These are phyloP conservation scores for Saccostrea echinata DNA, from an alignment of 1,140 invertebrate species.

Conservation along the genomic window DNA sequence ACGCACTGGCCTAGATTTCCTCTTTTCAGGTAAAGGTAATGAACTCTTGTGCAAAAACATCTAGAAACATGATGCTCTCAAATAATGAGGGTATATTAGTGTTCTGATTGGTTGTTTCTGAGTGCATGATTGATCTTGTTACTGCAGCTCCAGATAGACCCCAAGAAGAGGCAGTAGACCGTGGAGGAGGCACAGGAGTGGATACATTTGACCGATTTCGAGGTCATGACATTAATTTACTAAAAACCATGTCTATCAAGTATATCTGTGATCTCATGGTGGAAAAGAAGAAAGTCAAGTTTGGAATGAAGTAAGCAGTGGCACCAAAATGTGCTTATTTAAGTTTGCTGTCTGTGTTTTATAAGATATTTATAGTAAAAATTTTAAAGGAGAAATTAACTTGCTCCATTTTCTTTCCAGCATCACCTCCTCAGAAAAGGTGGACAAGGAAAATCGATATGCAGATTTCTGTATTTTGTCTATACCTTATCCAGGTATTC, in stretches of 20 bases:
- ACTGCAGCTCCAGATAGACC: conserved; percentile 48
- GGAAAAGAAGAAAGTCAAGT: conserved; percentile 93
- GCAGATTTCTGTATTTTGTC: conserved; percentile 88
- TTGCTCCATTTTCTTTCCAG: conserved; percentile 63
- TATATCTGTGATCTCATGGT: conserved; percentile 93
- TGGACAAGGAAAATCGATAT: conserved; percentile 90
- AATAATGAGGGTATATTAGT: no score
- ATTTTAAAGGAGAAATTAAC: not conserved
- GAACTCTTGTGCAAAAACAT: not conserved
- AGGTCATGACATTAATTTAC: conserved; percentile 87
- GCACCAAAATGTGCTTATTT: not conserved
- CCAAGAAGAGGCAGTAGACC: conserved; percentile 37
- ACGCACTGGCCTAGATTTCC: conserved; percentile 83
- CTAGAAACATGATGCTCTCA: not conserved
- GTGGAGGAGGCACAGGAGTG: conserved; percentile 54
- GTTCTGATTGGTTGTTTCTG: not conserved
- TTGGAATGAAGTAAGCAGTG: conserved; percentile 87
- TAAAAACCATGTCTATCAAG: conserved; percentile 87
- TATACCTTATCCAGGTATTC: conserved; percentile 87
- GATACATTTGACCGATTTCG: conserved; percentile 80
- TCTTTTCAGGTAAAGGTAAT: conserved; percentile 75
- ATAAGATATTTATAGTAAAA: not conserved
- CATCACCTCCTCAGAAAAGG: conserved; percentile 91
- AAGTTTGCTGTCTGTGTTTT: no score
- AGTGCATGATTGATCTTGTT: not conserved